Percentiles rank a stretch among this genome's conserved stretches.
Evolutionary conservation across 1,140 invertebrate genomes (phyloP).

Genomic region (Calephelis virginiensis): DNA sequence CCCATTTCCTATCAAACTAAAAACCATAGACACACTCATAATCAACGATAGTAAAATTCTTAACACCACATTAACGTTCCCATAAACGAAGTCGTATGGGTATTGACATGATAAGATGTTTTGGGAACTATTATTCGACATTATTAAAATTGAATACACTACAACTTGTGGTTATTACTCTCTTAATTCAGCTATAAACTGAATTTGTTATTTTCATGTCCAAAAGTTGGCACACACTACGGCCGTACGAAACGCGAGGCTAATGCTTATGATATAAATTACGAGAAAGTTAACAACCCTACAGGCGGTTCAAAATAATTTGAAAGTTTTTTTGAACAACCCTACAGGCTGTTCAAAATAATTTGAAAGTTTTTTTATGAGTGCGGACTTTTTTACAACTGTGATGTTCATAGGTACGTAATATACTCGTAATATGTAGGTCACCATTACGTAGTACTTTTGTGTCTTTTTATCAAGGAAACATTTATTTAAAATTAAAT

Average conservation of each 20-base stretch:
- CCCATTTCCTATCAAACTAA: slow-evolving; percentile 92
- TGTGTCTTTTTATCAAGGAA: too few relatives aligned
- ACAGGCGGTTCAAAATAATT: not conserved
- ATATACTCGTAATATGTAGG: too few relatives aligned
- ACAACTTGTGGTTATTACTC: not conserved
- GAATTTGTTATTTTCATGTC: not conserved
- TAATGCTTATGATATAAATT: slow-evolving; percentile 9
- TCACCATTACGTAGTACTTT: too few relatives aligned
- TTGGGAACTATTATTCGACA: not conserved
- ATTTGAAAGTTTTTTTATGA: not conserved
- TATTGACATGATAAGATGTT: not conserved
- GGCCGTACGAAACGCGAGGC: slow-evolving; percentile 1
- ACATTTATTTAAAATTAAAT: too few relatives aligned
- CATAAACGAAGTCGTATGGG: slow-evolving; percentile 22
- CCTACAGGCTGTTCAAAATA: not conserved
- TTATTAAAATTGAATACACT: too few relatives aligned
- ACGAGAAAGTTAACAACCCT: slow-evolving; percentile 5
- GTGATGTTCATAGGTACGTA: too few relatives aligned
- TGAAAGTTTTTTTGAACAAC: slow-evolving; percentile 10
- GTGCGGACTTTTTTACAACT: too few relatives aligned
- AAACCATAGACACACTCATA: slow-evolving; percentile 89
- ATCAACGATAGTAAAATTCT: slow-evolving; percentile 88
- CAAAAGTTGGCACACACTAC: slow-evolving; percentile 3
- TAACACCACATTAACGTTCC: slow-evolving; percentile 81
- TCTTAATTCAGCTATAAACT: not conserved